Evolutionary conservation across 2,797 vertebrate species (phyloP).

Genomic region (Ambastaia sidthimunki): DNA sequence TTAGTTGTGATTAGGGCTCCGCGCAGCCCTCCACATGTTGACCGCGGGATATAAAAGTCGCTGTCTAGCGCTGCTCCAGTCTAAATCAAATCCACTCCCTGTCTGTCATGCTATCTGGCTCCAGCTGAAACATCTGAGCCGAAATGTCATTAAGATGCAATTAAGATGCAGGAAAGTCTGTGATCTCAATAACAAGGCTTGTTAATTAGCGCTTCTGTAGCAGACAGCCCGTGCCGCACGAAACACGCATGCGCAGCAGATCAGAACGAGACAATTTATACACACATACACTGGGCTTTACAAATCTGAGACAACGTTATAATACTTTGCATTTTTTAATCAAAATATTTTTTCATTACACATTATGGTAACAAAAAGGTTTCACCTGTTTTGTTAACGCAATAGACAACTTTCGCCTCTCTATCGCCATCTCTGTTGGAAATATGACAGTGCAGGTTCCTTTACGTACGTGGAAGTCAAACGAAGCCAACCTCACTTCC

Average conservation of each 20-base stretch:
- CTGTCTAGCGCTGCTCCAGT: conserved; percentile 18
- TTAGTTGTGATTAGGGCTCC: conserved; percentile 40
- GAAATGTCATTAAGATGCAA: conserved; percentile 84
- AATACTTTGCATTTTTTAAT: too few species aligned
- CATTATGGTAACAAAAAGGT: too few species aligned
- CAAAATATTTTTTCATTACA: too few species aligned
- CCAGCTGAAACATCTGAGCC: conserved; percentile 65
- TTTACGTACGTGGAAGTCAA: too few species aligned
- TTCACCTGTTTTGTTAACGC: too few species aligned
- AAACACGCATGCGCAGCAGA: conserved; percentile 52
- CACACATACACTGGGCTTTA: not conserved
- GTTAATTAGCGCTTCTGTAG: conserved; percentile 76
- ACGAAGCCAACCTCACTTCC: too few species aligned
- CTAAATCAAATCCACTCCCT: conserved; percentile 45
- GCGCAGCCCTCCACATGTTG: conserved; percentile 25
- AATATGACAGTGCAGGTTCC: too few species aligned
- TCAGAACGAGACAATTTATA: not conserved
- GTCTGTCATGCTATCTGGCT: conserved; percentile 46
- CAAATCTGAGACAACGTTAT: too few species aligned
- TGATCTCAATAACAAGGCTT: conserved; percentile 71
- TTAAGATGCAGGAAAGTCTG: conserved; percentile 79
- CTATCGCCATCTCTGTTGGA: too few species aligned
- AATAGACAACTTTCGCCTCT: too few species aligned
- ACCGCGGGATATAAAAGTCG: conserved; percentile 31
- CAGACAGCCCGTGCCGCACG: conserved; percentile 66